These are phyloP conservation scores for Anoplophora glabripennis DNA, from an alignment of 1,140 invertebrate genomes.

Conservation along the genomic window DNA sequence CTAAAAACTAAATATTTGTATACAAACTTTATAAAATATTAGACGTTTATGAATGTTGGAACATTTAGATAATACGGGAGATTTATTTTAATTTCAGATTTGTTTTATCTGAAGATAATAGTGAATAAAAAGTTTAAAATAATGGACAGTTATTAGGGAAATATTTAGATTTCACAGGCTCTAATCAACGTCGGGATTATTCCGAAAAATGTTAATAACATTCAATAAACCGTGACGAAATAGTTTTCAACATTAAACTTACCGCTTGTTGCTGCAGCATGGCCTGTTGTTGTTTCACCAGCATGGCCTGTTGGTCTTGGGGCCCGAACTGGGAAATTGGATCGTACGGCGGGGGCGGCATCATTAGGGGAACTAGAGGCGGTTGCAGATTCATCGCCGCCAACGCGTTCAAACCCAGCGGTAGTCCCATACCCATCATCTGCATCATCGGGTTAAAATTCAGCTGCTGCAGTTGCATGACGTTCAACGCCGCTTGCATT, in stretches of 20 bases:
- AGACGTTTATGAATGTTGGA: no score
- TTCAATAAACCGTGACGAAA: no score
- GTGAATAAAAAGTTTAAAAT: no score
- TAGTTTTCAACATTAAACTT: conserved; percentile 44
- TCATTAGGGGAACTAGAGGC: conserved; percentile 84
- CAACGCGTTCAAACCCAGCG: conserved; percentile 78
- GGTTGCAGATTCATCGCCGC: conserved; percentile 87
- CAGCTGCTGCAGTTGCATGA: conserved; percentile 84
- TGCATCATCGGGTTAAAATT: conserved; percentile 80
- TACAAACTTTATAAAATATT: no score
- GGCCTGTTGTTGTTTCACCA: conserved; percentile 69
- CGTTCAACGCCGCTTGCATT: conserved; percentile 81
- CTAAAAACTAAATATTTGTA: no score
- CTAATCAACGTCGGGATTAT: no score
- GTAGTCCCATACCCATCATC: conserved; percentile 79
- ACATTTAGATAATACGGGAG: no score
- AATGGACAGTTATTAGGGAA: no score
- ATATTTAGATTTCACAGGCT: no score
- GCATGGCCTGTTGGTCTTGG: conserved; percentile 53
- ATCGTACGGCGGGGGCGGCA: conserved; percentile 76
- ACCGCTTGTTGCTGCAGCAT: conserved; percentile 70
- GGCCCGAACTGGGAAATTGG: conserved; percentile 59
- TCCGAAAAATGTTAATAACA: no score
- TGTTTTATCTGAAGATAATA: no score
- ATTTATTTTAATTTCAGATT: no score